A percentile compares a stretch with the other conserved stretches of the same genome.
Evolutionary conservation across 2,888 invertebrate species (phyloP).

Genomic region (Agrotis segetum): DNA sequence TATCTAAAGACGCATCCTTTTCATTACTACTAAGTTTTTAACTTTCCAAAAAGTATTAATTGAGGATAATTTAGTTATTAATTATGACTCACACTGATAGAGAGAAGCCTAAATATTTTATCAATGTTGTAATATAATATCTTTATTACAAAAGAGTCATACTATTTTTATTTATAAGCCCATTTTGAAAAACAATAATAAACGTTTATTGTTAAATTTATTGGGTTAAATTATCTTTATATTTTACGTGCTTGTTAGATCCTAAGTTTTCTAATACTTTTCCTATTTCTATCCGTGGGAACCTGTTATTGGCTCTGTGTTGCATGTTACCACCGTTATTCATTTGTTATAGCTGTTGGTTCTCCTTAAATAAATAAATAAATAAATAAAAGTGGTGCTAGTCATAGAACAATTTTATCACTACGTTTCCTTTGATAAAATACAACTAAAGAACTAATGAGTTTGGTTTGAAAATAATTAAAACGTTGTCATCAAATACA

Average conservation of each 20-base stretch:
- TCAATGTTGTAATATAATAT: not conserved
- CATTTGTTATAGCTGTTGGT: too few relatives aligned
- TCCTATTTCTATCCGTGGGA: too few relatives aligned
- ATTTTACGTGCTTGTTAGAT: too few relatives aligned
- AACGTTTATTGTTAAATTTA: not conserved
- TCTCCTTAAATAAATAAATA: too few relatives aligned
- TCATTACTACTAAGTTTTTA: not conserved
- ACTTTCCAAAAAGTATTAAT: too few relatives aligned
- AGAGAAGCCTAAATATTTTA: not conserved
- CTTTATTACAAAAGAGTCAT: not conserved
- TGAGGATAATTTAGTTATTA: not conserved
- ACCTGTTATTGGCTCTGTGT: too few relatives aligned
- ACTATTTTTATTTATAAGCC: not conserved
- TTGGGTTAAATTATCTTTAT: too few relatives aligned
- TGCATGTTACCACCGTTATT: too few relatives aligned
- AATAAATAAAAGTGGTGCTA: too few relatives aligned
- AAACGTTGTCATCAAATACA: not conserved
- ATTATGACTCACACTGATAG: conserved; percentile 3
- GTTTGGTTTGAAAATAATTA: not conserved
- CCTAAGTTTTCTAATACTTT: too few relatives aligned
- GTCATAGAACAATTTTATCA: not conserved
- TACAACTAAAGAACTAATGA: not conserved
- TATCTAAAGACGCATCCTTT: too few relatives aligned
- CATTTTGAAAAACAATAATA: not conserved
- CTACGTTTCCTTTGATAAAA: conserved; percentile 12